Percentiles rank a stretch among this genome's conserved stretches.
phyloP scores from a whole-genome alignment of 2,888 invertebrate species.

The Sminthurides aquaticus region DNA sequence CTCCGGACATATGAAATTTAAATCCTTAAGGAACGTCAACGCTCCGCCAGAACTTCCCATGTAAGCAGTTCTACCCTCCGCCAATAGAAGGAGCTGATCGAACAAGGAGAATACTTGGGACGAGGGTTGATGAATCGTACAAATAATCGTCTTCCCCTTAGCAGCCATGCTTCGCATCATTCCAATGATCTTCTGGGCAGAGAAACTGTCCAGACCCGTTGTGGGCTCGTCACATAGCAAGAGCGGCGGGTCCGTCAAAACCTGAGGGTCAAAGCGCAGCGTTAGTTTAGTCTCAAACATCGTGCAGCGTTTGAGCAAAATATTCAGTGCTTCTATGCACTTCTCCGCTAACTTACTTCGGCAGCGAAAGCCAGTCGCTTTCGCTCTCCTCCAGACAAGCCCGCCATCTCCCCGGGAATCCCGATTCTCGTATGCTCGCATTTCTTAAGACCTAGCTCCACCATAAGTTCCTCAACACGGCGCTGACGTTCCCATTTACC shows the following conservation, averaged over 20 bases:
- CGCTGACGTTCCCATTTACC: constrained; percentile 55
- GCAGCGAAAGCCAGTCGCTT: constrained; percentile 88
- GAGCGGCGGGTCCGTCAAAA: constrained; percentile 51
- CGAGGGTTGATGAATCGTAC: constrained; percentile 54
- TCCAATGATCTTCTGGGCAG: constrained; percentile 36
- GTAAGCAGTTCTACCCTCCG: constrained; percentile 52
- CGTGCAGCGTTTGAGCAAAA: too few relatives aligned
- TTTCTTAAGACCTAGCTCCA: constrained; percentile 62
- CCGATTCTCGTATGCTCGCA: constrained; percentile 73
- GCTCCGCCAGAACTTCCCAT: constrained; percentile 49
- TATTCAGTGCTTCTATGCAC: too few relatives aligned
- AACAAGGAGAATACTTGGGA: constrained; percentile 51
- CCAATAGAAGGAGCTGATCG: constrained; percentile 50
- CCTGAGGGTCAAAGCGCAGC: constrained; percentile 45
- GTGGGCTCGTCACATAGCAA: constrained; percentile 58
- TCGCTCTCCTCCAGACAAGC: constrained; percentile 87
- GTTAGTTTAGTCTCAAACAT: too few relatives aligned
- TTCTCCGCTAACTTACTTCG: constrained; percentile 67
- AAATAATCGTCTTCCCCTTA: constrained; percentile 51
- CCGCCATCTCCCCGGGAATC: constrained; percentile 62
- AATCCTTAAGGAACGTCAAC: constrained; percentile 46
- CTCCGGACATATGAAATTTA: constrained; percentile 47
- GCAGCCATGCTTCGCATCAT: constrained; percentile 48
- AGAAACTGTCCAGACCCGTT: constrained; percentile 39
- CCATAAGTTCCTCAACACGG: constrained; percentile 63